A percentile compares a stretch with the other conserved stretches of the same genome.
Conservation (phyloP, 2,113 vertebrate species). For the Microcebus ravelobensis region DNA sequence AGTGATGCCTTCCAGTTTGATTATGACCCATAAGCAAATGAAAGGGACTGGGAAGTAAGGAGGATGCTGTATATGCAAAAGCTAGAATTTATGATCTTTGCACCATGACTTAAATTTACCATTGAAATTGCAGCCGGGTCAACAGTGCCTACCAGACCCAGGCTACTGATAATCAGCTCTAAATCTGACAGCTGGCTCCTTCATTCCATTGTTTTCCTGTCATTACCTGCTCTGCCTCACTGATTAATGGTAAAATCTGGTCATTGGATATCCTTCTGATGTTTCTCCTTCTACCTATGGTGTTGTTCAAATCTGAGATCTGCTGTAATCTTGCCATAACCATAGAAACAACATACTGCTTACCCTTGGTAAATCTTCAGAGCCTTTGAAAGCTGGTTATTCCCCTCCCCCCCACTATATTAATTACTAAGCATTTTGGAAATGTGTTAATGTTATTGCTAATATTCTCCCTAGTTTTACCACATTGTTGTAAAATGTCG, state of each 20-base stretch:
- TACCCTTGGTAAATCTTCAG: background rate
- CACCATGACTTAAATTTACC: background rate
- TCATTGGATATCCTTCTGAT: too few relatives aligned
- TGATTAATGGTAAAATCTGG: background rate
- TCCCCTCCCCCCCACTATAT: background rate
- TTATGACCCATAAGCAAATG: background rate
- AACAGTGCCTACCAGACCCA: background rate
- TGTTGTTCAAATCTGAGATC: background rate
- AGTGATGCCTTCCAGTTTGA: background rate
- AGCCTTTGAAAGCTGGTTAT: background rate
- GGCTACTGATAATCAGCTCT: background rate
- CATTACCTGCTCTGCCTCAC: background rate
- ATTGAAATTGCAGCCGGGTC: background rate
- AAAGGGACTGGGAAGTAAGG: background rate
- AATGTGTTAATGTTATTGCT: background rate
- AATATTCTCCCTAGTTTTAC: background rate
- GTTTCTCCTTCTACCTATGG: background rate
- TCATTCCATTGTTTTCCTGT: background rate
- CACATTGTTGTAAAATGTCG: background rate
- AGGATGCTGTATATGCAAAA: background rate
- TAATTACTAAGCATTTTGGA: background rate
- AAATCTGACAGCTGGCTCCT: background rate
- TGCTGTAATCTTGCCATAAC: background rate
- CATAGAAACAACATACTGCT: background rate
- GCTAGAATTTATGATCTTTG: background rate